phyloP scores from a whole-genome alignment of 2,113 vertebrate species.

The Trogon melanurus region DNA sequence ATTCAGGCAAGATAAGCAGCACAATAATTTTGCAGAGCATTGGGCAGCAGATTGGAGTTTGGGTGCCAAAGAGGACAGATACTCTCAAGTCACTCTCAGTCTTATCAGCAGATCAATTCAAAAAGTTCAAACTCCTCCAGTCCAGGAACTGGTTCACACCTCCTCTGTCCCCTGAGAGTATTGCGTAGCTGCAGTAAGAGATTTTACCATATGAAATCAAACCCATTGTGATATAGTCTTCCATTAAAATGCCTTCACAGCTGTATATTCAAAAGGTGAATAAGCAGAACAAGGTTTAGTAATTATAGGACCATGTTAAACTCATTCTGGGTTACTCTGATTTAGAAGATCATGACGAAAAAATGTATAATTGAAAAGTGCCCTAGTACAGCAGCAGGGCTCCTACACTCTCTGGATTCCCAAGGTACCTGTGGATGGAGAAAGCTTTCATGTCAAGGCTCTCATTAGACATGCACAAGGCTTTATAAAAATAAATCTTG shows the following conservation, averaged over 20 bases:
- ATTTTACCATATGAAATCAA: neutral
- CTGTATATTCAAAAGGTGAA: neutral
- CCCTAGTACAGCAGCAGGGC: neutral
- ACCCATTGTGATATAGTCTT: neutral
- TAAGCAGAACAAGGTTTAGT: neutral
- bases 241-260: neutral
- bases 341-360: neutral
- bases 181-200: neutral
- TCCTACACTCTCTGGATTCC: neutral
- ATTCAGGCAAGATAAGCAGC: neutral
- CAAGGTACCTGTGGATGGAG: neutral
- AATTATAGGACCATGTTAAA: neutral
- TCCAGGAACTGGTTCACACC: neutral
- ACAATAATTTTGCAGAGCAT: neutral
- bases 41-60: neutral
- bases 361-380: neutral
- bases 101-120: neutral
- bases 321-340: neutral
- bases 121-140: neutral
- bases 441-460: constrained; percentile 11
- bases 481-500: constrained; percentile 2
- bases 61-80: neutral
- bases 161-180: neutral
- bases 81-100: neutral
- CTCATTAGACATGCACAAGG: neutral